phyloP scores from a whole-genome alignment of 2,888 invertebrate species.

The Stomorhina lunata region DNA sequence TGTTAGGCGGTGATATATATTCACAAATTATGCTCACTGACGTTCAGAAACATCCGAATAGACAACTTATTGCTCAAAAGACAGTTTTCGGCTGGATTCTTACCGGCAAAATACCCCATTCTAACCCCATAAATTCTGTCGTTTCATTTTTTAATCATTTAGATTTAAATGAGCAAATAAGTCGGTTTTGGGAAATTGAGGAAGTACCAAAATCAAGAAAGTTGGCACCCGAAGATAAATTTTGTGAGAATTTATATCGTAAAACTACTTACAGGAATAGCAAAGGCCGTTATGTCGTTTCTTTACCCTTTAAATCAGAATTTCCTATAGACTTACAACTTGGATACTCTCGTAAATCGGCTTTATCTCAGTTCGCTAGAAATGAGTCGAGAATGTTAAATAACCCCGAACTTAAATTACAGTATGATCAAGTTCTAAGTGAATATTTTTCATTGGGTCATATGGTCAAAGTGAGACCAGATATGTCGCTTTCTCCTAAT shows the following conservation, averaged over 20 bases:
- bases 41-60: too few species aligned
- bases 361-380: background rate
- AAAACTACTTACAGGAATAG: background rate
- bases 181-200: constrained; percentile 43
- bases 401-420: background rate
- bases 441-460: background rate
- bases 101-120: background rate
- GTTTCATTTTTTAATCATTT: background rate
- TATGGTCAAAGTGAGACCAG: background rate
- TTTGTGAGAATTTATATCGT: constrained; percentile 17
- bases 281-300: background rate
- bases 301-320: background rate
- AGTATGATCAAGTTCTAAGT: background rate
- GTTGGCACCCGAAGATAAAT: background rate
- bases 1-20: too few species aligned
- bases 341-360: background rate
- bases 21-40: too few species aligned
- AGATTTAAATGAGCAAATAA: constrained; percentile 31
- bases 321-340: background rate
- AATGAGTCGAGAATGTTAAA: background rate
- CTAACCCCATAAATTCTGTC: background rate
- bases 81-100: constrained; percentile 30
- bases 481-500: background rate
- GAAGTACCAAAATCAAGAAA: background rate
- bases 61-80: too few species aligned